Evolutionary conservation across 2,797 vertebrate genomes (phyloP).

Genomic region (Chaenodraco wilsoni): DNA sequence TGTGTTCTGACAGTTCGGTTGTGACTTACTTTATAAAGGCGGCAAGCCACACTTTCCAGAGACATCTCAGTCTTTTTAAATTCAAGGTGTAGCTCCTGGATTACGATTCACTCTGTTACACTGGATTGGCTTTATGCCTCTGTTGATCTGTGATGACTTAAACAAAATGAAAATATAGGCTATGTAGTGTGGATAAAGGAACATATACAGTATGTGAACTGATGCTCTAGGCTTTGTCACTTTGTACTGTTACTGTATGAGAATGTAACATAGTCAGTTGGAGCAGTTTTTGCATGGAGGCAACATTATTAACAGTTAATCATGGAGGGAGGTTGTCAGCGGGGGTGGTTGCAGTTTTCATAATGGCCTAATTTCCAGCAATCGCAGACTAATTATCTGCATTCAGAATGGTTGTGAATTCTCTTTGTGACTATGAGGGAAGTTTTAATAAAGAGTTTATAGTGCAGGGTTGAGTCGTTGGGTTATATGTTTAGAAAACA

Average conservation of each 20-base stretch:
- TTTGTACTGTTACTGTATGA: constrained; percentile 17
- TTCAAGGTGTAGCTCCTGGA: background rate
- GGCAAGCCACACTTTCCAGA: background rate
- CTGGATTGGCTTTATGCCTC: constrained; percentile 15
- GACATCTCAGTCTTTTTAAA: background rate
- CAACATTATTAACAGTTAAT: constrained; percentile 72
- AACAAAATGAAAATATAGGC: background rate
- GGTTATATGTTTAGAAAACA: constrained; percentile 43
- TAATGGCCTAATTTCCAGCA: constrained; percentile 76
- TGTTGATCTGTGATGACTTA: constrained; percentile 1
- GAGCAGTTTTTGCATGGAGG: constrained; percentile 43
- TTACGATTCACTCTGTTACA: background rate
- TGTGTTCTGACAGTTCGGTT: background rate
- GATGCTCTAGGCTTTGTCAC: constrained; percentile 1
- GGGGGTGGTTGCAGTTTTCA: constrained; percentile 67
- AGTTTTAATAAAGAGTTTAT: constrained; percentile 60
- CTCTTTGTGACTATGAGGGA: constrained; percentile 56
- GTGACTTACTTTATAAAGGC: background rate
- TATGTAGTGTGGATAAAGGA: background rate
- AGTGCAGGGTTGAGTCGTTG: constrained; percentile 58
- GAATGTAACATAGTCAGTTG: constrained; percentile 14
- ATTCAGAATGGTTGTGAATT: constrained; percentile 66
- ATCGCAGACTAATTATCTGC: constrained; percentile 75
- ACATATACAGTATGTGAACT: constrained; percentile 1
- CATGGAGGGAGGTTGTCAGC: constrained; percentile 66